Percentiles rank a stretch among this genome's conserved stretches.
phyloP scores from a whole-genome alignment of 2,113 vertebrate genomes.

The Odobenus rosmarus region DNA sequence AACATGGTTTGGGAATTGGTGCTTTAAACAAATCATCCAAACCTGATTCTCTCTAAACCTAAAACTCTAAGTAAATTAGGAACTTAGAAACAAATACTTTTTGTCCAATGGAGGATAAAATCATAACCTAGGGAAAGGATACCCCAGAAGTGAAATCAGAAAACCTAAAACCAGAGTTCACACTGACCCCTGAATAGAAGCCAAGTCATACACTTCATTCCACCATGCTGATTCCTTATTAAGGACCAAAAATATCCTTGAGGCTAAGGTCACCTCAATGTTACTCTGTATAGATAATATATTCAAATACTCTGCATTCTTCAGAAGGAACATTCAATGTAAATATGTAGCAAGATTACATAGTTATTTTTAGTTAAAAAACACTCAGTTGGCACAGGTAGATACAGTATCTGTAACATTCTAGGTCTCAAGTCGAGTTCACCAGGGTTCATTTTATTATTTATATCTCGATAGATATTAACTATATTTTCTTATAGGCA shows the following conservation, averaged over 20 bases:
- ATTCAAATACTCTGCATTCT: neutral
- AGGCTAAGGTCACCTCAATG: neutral
- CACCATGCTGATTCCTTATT: neutral
- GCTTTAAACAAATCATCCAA: constrained; percentile 12
- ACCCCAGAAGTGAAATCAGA: neutral
- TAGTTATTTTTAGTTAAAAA: neutral
- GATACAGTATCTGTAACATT: neutral
- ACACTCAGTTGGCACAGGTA: neutral
- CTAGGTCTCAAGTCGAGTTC: neutral
- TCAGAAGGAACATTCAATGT: neutral
- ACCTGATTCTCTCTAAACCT: neutral
- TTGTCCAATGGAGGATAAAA: neutral
- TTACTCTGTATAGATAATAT: neutral
- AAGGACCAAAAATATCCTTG: neutral
- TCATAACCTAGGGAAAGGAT: neutral
- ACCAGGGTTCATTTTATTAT: neutral
- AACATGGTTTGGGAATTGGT: neutral
- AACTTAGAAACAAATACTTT: constrained; percentile 12
- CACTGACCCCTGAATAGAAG: neutral
- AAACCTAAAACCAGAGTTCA: neutral
- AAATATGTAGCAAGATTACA: neutral
- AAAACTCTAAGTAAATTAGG: neutral
- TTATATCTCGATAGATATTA: neutral
- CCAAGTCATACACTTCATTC: neutral
- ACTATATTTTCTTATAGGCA: neutral